A percentile compares a stretch with the other conserved stretches of the same genome.
Evolutionary conservation across 2,888 invertebrate species (phyloP).

Genomic region (Unio pictorum): DNA sequence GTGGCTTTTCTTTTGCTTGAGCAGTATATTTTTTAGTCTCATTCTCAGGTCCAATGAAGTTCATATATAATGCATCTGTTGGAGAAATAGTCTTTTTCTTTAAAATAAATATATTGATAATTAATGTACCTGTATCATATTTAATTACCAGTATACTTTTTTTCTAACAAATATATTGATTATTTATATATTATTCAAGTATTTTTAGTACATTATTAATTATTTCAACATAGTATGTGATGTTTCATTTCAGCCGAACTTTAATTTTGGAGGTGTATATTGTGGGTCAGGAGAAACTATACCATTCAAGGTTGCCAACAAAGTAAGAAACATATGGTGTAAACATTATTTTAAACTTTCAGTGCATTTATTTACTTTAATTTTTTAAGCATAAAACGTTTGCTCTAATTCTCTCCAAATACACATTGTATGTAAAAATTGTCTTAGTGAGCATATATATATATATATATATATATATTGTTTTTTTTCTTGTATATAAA

Average conservation of each 20-base stretch:
- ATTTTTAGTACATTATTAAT: constrained; percentile 2
- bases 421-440: not conserved
- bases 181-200: not conserved
- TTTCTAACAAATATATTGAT: not conserved
- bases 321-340: constrained; percentile 40
- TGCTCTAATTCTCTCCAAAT: not conserved
- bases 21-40: too few species aligned
- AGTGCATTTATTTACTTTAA: not conserved
- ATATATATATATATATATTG: not conserved
- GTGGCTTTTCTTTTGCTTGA: too few species aligned
- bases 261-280: constrained; percentile 70
- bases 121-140: too few species aligned
- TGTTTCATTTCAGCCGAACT: constrained; percentile 57
- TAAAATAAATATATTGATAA: too few species aligned
- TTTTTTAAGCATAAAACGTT: not conserved
- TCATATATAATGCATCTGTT: too few species aligned
- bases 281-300: constrained; percentile 67
- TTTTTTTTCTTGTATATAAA: not conserved
- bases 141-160: too few species aligned
- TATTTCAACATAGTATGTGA: not conserved
- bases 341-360: not conserved
- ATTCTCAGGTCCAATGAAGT: too few species aligned
- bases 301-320: constrained; percentile 66
- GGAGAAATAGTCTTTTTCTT: too few species aligned
- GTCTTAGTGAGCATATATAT: not conserved